These are phyloP conservation scores for Coenonympha glycerion DNA, from an alignment of 2,888 invertebrate species.

Conservation along the genomic window DNA sequence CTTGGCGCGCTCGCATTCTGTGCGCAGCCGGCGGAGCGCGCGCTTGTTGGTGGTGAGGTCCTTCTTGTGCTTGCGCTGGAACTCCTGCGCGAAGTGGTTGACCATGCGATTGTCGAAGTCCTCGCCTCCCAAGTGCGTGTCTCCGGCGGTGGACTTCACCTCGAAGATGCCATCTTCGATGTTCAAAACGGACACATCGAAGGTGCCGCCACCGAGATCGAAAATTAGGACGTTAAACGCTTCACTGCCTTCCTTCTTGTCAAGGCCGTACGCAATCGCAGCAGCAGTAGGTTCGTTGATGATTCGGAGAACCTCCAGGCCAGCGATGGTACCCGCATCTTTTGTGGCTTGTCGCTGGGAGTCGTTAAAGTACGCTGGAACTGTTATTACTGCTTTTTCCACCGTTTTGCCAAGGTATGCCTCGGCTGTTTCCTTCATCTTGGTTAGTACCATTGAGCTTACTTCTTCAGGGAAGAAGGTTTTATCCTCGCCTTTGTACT, in stretches of 20 bases:
- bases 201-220: slow-evolving; percentile 91
- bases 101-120: slow-evolving; percentile 95
- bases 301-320: slow-evolving; percentile 91
- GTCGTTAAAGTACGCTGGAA: slow-evolving; percentile 94
- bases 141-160: slow-evolving; percentile 96
- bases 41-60: slow-evolving; percentile 91
- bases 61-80: slow-evolving; percentile 95
- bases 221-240: slow-evolving; percentile 89
- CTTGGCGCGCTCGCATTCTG: slow-evolving; percentile 93
- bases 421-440: slow-evolving; percentile 95
- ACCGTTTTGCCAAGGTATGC: slow-evolving; percentile 90
- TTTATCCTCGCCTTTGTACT: slow-evolving; percentile 92
- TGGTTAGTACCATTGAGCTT: slow-evolving; percentile 92
- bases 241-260: slow-evolving; percentile 86
- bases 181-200: slow-evolving; percentile 95
- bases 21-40: slow-evolving; percentile 91
- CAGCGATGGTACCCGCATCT: slow-evolving; percentile 93
- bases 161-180: slow-evolving; percentile 97
- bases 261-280: slow-evolving; percentile 93
- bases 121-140: slow-evolving; percentile 95
- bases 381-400: slow-evolving; percentile 91
- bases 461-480: slow-evolving; percentile 94
- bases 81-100: slow-evolving; percentile 90
- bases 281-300: slow-evolving; percentile 95
- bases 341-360: slow-evolving; percentile 95